Percentiles rank a stretch among this genome's conserved stretches.
Evolutionary conservation across 23 tunicate genomes (phyloP).

Genomic region (Trididemnum clinides): DNA sequence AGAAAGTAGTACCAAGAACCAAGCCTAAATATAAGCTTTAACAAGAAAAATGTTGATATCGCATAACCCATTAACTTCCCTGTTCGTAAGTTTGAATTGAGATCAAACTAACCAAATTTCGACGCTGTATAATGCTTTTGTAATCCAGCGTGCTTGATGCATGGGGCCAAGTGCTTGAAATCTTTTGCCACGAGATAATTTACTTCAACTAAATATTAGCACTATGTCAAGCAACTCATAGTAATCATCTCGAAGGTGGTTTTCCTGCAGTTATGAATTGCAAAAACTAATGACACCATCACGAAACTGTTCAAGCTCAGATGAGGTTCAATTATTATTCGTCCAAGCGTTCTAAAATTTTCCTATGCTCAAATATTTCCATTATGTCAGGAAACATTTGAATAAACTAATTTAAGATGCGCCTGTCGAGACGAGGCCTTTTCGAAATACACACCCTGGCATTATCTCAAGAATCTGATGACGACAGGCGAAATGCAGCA

Average conservation of each 20-base stretch:
- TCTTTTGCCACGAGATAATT: too few species aligned
- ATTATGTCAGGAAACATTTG: not conserved
- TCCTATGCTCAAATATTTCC: not conserved
- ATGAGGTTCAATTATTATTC: not conserved
- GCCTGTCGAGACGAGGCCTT: not conserved
- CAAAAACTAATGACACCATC: not conserved
- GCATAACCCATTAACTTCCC: too few species aligned
- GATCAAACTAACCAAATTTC: too few species aligned
- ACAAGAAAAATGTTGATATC: too few species aligned
- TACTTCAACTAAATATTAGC: not conserved
- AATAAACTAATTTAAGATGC: not conserved
- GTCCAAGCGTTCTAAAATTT: not conserved
- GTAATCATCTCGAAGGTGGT: not conserved
- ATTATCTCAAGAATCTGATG: slow-evolving; percentile 7
- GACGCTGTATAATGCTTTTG: too few species aligned
- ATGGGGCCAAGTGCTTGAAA: too few species aligned
- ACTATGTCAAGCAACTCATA: not conserved
- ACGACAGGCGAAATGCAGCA: not conserved
- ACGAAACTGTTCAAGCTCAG: not conserved
- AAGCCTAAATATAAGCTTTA: too few species aligned
- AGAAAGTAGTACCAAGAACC: too few species aligned
- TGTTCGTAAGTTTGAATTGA: too few species aligned
- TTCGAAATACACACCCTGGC: not conserved
- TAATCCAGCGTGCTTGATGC: too few species aligned
- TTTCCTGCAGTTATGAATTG: not conserved